phyloP scores from a whole-genome alignment of 2,113 vertebrate species.

The Pyrgilauda ruficollis region DNA sequence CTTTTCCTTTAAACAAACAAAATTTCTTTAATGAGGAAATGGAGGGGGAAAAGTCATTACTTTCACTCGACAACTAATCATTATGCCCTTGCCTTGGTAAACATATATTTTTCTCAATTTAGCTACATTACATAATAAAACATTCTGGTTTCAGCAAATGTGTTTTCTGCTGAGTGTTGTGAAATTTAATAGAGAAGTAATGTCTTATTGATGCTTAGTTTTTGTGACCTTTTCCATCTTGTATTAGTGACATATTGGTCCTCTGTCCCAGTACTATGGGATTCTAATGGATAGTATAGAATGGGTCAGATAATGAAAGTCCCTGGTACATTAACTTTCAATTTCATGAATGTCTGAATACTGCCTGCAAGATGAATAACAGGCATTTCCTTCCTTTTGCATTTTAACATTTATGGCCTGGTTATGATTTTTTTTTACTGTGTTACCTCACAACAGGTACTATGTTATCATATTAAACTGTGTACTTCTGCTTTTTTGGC shows the following conservation, averaged over 20 bases:
- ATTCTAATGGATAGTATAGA: conserved; percentile 78
- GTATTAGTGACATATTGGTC: conserved; percentile 80
- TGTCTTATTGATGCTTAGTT: conserved; percentile 79
- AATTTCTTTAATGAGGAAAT: conserved; percentile 34
- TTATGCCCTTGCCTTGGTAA: conserved; percentile 42
- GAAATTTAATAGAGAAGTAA: conserved; percentile 76
- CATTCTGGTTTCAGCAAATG: conserved; percentile 50
- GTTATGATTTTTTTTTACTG: conserved; percentile 41
- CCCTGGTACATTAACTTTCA: conserved; percentile 85
- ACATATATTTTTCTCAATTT: conserved; percentile 47
- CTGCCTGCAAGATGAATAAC: conserved; percentile 77
- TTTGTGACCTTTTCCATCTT: conserved; percentile 80
- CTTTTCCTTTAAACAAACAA: conserved; percentile 5
- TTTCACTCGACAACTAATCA: conserved; percentile 50
- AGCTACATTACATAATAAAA: conserved; percentile 55
- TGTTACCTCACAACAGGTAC: conserved; percentile 61
- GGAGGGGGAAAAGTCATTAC: background rate
- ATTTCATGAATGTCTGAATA: conserved; percentile 84
- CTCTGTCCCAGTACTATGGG: conserved; percentile 71
- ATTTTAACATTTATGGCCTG: conserved; percentile 77
- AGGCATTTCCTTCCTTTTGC: conserved; percentile 75
- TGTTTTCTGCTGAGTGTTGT: conserved; percentile 73
- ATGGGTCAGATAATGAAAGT: conserved; percentile 85
- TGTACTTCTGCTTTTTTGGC: conserved; percentile 63
- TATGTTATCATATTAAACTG: conserved; percentile 46